These are phyloP conservation scores for Xestia xanthographa DNA, from an alignment of 2,888 invertebrate genomes.

Conservation along the genomic window DNA sequence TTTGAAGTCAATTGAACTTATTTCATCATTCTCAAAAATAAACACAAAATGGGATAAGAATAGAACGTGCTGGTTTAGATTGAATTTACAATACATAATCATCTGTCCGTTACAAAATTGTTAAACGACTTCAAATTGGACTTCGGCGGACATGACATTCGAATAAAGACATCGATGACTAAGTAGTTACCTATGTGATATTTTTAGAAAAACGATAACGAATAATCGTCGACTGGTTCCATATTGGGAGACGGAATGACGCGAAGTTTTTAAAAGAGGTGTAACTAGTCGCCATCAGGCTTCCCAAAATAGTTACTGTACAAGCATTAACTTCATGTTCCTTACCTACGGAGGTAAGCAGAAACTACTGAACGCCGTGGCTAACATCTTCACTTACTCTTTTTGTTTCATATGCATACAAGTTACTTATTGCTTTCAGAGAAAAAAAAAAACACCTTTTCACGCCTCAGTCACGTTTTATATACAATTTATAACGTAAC, in stretches of 20 bases:
- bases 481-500: slow-evolving; percentile 24
- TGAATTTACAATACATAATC: too few species aligned
- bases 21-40: too few species aligned
- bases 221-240: neutral
- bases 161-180: too few species aligned
- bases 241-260: neutral
- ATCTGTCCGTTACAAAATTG: neutral
- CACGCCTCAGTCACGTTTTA: slow-evolving; percentile 1
- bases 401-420: neutral
- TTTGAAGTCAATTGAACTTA: too few species aligned
- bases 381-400: neutral
- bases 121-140: neutral
- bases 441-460: neutral
- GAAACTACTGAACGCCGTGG: neutral
- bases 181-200: too few species aligned
- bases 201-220: neutral
- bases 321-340: neutral
- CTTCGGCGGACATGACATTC: too few species aligned
- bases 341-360: neutral
- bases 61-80: too few species aligned
- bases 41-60: too few species aligned
- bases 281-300: neutral
- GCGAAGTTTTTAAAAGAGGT: neutral
- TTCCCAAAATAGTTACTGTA: neutral
- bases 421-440: neutral